Evolutionary conservation across 2,113 vertebrate genomes (phyloP).

Genomic region (Eulacestoma nigropectus): DNA sequence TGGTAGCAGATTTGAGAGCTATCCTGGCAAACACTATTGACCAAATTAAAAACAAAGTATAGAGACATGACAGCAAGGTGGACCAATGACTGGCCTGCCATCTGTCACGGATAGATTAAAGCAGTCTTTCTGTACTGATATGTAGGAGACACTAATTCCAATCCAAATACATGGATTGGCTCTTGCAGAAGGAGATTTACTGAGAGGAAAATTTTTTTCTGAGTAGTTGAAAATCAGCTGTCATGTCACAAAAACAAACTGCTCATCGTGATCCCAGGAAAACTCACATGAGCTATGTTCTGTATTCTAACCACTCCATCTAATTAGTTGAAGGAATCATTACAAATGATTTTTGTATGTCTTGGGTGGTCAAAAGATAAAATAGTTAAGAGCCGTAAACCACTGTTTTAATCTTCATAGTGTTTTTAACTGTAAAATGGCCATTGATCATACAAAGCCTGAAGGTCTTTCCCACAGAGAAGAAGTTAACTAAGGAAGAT

Average conservation of each 20-base stretch:
- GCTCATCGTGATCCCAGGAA: background rate
- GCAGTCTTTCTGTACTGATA: background rate
- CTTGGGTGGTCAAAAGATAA: background rate
- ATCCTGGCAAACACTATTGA: conserved; percentile 44
- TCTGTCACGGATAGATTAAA: background rate
- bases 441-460: conserved; percentile 6
- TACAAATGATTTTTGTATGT: background rate
- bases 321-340: background rate
- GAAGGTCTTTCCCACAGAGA: conserved; percentile 15
- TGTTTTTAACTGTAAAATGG: conserved; percentile 9
- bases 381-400: background rate
- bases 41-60: conserved; percentile 23
- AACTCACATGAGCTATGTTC: background rate
- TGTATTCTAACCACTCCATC: background rate
- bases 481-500: conserved; percentile 19
- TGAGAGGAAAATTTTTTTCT: background rate
- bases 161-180: background rate
- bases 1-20: conserved; percentile 42
- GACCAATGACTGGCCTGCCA: background rate
- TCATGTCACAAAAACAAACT: background rate
- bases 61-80: conserved; percentile 11
- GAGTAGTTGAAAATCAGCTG: background rate
- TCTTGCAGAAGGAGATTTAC: background rate
- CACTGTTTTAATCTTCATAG: background rate
- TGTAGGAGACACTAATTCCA: background rate